Conservation (phyloP, 2,113 vertebrate genomes). For the Numenius arquata region DNA sequence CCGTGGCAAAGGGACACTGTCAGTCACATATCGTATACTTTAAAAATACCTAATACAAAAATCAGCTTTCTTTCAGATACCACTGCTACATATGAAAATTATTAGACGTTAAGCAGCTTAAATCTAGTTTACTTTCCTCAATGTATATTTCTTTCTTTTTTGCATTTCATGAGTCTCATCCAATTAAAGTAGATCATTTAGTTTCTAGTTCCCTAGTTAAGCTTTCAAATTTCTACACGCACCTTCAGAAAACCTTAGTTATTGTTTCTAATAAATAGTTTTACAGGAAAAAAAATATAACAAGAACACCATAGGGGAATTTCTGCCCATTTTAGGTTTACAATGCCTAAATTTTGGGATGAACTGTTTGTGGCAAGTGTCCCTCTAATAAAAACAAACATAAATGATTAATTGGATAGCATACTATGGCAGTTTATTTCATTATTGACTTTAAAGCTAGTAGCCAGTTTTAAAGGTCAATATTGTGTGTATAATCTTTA, state of each 20-base stretch:
- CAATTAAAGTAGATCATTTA: neutral
- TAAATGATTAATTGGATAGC: neutral
- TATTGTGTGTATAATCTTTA: neutral
- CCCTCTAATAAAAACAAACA: neutral
- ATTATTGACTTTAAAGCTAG: slow-evolving; percentile 38
- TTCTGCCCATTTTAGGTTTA: slow-evolving; percentile 7
- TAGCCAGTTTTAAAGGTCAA: slow-evolving; percentile 29
- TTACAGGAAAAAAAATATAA: neutral
- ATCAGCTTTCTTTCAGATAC: neutral
- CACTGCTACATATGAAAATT: neutral
- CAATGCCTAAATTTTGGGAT: neutral
- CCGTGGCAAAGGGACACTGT: slow-evolving; percentile 38
- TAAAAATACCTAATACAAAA: neutral
- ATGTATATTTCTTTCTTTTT: neutral
- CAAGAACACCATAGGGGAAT: neutral
- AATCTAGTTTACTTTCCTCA: neutral
- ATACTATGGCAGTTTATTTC: neutral
- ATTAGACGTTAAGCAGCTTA: neutral
- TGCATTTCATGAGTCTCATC: neutral
- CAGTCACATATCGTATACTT: neutral
- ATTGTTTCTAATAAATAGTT: slow-evolving; percentile 6
- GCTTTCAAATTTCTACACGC: neutral
- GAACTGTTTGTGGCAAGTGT: neutral
- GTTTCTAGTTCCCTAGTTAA: neutral
- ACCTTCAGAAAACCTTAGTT: slow-evolving; percentile 32